A percentile compares a stretch with the other conserved stretches of the same genome.
phyloP scores from a whole-genome alignment of 2,113 vertebrate genomes.

The Pteropus alecto region DNA sequence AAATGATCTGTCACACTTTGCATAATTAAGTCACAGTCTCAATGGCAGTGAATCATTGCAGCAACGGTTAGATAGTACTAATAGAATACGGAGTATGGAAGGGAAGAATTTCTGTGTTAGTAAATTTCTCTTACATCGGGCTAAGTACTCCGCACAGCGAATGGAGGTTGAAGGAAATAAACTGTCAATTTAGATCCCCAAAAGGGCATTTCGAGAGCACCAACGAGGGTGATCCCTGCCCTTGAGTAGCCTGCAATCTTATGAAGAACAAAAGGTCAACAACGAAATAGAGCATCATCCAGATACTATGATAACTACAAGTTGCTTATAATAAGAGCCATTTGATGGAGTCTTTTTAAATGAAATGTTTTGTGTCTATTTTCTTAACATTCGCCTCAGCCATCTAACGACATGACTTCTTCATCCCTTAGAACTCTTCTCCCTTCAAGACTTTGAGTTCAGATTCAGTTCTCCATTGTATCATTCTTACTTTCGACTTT shows the following conservation, averaged over 20 bases:
- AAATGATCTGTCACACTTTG: constrained; percentile 61
- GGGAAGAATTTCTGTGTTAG: background rate
- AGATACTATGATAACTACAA: background rate
- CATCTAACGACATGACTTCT: background rate
- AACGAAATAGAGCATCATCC: background rate
- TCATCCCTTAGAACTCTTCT: background rate
- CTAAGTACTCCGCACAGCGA: background rate
- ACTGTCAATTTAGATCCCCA: background rate
- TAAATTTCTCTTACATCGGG: background rate
- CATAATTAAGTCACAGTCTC: constrained; percentile 60
- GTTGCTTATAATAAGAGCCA: background rate
- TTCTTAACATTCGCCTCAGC: background rate
- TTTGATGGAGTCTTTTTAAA: background rate
- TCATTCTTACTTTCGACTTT: background rate
- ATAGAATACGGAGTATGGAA: background rate
- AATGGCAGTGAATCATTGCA: constrained; percentile 3
- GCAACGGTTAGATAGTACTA: background rate
- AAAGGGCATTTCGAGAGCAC: background rate
- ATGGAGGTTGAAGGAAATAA: background rate
- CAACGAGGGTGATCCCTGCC: background rate
- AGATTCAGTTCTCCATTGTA: background rate
- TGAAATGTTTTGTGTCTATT: background rate
- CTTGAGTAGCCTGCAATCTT: background rate
- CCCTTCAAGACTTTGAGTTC: background rate
- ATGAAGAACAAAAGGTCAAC: background rate